Base-by-base conservation (phyloP, 2,888 invertebrate species). In the Melangyna quadrimaculata region DNA sequence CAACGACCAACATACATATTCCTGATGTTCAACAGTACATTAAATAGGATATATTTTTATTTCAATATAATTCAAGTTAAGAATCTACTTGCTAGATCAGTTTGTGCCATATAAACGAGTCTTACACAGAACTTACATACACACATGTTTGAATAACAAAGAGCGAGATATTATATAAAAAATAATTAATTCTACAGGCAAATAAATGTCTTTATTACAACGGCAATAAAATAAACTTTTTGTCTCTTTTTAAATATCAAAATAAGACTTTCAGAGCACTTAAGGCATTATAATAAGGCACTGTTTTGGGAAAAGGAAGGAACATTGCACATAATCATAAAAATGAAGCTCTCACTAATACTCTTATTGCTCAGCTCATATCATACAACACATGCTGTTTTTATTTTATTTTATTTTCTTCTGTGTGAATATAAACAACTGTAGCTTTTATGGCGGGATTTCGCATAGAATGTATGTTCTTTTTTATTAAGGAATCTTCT, bases 281-380 rank as follows among this genome's bases (percentile, higher is more conserved):
- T 61, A 29, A 67, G 40, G 48, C 51, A 65, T 72, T 63, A n/a
- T n/a, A n/a, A n/a, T n/a, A 57, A 65, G 57, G 32, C 29, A 74
- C 45, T 67, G 17, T 19, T 55, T 55, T 17, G 1, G 17, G 3
- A 4, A 3, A 27, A 27, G 17, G 55, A 67, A 65, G 57, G 19
- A 29, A 73, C 51, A 79, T 67, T 79, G 80, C 74, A 74, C 61
- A 69, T 59, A 53, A 74, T 69, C 70, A 80, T 74, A 80, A 80
- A 74, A 69, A 53, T 29, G 32, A 74, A 79, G 51, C 65, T 65
- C 65, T 65, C 65, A 29, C 45, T 65, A 65, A 65, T 40, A 69
- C 73, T 78, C 55, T 37, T 53, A 71, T 43, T 40, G 72, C 57
- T 48, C 65, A 55, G 72, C 57, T 48, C 65, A 55, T 27, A 65